Percentiles rank a stretch among this genome's conserved stretches.
Conservation (phyloP, 1,140 invertebrate species). For the Steinernema khuongi region DNA sequence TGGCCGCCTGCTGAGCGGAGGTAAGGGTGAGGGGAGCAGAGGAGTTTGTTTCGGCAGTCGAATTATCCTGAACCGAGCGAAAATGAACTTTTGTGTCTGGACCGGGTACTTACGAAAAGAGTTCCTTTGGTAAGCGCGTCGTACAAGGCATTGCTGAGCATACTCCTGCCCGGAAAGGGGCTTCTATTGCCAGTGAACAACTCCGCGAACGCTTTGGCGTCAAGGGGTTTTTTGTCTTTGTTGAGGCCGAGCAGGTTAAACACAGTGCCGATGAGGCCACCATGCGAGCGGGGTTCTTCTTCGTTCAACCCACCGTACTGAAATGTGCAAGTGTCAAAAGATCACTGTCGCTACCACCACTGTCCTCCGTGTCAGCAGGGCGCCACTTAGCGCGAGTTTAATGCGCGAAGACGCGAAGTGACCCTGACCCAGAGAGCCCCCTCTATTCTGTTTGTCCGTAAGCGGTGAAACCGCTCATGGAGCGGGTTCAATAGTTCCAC, state of each 20-base stretch:
- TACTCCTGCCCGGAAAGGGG: slow-evolving; percentile 51
- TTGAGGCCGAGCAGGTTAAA: slow-evolving; percentile 52
- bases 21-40: slow-evolving; percentile 44
- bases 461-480: neutral
- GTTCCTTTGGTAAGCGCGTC: slow-evolving; percentile 55
- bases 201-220: slow-evolving; percentile 45
- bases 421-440: slow-evolving; percentile 6
- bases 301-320: slow-evolving; percentile 53
- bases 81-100: neutral
- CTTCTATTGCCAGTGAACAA: slow-evolving; percentile 52
- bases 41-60: slow-evolving; percentile 10
- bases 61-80: slow-evolving; percentile 17
- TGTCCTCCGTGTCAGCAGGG: slow-evolving; percentile 29
- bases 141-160: slow-evolving; percentile 57
- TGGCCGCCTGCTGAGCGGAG: slow-evolving; percentile 55
- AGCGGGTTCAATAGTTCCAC: neutral
- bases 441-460: neutral
- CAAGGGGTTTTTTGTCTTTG: slow-evolving; percentile 45
- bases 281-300: slow-evolving; percentile 45
- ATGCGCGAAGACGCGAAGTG: neutral
- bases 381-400: slow-evolving; percentile 5
- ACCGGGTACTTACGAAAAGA: slow-evolving; percentile 34
- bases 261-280: slow-evolving; percentile 58
- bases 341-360: neutral
- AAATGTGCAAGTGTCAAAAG: slow-evolving; percentile 18